These are phyloP conservation scores for Alcis repandata DNA, from an alignment of 2,888 invertebrate species.

Conservation along the genomic window DNA sequence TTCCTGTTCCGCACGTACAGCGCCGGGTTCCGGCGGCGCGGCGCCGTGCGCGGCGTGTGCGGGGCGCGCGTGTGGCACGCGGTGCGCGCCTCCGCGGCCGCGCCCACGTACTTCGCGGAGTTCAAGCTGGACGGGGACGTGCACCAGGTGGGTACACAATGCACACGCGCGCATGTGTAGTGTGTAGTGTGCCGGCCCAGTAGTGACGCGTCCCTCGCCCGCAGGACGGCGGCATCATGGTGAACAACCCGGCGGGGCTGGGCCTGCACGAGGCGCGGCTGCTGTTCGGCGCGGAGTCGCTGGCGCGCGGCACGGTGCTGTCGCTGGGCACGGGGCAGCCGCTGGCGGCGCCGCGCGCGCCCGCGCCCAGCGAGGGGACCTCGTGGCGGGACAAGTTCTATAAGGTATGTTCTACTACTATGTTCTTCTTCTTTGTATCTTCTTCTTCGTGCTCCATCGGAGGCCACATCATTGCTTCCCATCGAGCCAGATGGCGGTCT, in stretches of 20 bases:
- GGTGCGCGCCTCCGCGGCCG: conserved; percentile 95
- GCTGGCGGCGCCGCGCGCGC: conserved; percentile 48
- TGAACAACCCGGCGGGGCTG: conserved; percentile 95
- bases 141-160: conserved; percentile 88
- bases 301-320: conserved; percentile 90
- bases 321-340: conserved; percentile 93
- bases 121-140: conserved; percentile 89
- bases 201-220: not conserved
- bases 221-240: conserved; percentile 94
- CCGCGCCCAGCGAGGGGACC: conserved; percentile 56
- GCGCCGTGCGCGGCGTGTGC: conserved; percentile 90
- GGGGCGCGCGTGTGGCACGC: conserved; percentile 93
- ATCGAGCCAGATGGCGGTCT: no score
- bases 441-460: not conserved
- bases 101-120: conserved; percentile 96
- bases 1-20: conserved; percentile 95
- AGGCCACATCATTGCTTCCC: no score
- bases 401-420: conserved; percentile 82
- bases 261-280: conserved; percentile 95
- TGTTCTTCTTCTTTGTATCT: conserved; percentile 78
- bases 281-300: conserved; percentile 91
- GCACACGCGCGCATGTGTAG: not conserved
- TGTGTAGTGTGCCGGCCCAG: no score
- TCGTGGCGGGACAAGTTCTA: conserved; percentile 93
- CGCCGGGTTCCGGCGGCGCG: conserved; percentile 89